Percentiles rank a stretch among this genome's conserved stretches.
These are phyloP conservation scores for Colius striatus DNA, from an alignment of 2,113 vertebrate species.

Conservation along the genomic window DNA sequence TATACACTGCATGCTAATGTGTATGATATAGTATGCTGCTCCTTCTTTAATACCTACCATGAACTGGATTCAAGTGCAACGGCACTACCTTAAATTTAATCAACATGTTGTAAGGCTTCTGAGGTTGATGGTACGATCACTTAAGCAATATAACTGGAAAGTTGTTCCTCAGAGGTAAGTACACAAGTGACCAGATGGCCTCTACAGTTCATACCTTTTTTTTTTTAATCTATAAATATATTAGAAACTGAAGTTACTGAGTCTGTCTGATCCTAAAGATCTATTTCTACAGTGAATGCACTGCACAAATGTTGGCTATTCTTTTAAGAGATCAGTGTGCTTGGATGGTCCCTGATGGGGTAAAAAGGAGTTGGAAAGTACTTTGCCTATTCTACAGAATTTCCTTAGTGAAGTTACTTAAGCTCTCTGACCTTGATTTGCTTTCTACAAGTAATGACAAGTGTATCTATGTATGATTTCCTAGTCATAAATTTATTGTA, in stretches of 20 bases:
- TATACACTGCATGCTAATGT: not conserved
- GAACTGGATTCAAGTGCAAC: not conserved
- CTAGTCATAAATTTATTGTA: not conserved
- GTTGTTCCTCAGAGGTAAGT: not conserved
- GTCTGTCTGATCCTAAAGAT: not conserved
- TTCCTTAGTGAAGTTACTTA: not conserved
- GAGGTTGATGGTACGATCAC: not conserved
- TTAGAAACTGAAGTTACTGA: not conserved
- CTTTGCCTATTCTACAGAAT: not conserved
- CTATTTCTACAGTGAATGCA: not conserved
- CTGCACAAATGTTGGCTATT: not conserved
- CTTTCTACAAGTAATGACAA: not conserved
- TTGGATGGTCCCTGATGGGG: not conserved
- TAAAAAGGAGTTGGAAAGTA: not conserved
- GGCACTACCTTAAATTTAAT: not conserved
- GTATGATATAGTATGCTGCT: not conserved
- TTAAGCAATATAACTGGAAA: not conserved
- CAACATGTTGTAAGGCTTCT: not conserved
- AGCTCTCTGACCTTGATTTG: not conserved
- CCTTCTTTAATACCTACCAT: not conserved
- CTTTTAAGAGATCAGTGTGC: not conserved
- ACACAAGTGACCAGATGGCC: not conserved
- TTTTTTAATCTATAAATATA: not conserved
- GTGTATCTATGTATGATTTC: not conserved
- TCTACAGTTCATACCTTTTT: not conserved